These are phyloP conservation scores for Ochotona curzoniae DNA, from an alignment of 2,113 vertebrate species.

Conservation along the genomic window DNA sequence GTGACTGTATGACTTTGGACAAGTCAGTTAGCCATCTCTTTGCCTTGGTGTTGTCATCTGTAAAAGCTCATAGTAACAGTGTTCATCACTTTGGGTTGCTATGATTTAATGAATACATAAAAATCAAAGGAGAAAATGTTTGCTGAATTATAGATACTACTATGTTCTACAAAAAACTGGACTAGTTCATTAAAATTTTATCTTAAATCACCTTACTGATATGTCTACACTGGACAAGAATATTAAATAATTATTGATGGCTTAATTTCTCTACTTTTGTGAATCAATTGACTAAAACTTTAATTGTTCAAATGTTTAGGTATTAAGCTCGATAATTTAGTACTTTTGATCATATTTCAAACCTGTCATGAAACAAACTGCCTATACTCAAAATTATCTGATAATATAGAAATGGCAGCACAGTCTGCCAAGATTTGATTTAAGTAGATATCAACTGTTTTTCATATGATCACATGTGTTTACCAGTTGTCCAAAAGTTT, in stretches of 20 bases:
- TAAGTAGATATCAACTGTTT: not conserved
- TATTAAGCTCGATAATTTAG: not conserved
- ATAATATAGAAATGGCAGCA: not conserved
- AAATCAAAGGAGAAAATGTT: not conserved
- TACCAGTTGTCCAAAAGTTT: not conserved
- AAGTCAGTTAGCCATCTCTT: slow-evolving; percentile 18
- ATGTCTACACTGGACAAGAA: not conserved
- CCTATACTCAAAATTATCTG: not conserved
- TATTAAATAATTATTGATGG: slow-evolving; percentile 26
- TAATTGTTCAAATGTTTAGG: not conserved
- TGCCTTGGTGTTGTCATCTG: not conserved
- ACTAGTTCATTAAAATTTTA: not conserved
- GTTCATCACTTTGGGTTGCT: not conserved
- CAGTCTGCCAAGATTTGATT: not conserved
- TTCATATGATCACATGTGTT: not conserved
- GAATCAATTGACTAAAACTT: slow-evolving; percentile 32
- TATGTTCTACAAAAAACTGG: not conserved
- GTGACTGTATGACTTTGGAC: not conserved
- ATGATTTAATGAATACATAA: not conserved
- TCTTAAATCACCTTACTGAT: not conserved
- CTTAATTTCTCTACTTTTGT: slow-evolving; percentile 10
- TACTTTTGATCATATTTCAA: not conserved
- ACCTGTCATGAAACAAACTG: not conserved
- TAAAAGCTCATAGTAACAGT: not conserved
- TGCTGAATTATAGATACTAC: slow-evolving; percentile 7